Base-by-base conservation (phyloP, 2,113 vertebrate species). In the Alouatta palliata region DNA sequence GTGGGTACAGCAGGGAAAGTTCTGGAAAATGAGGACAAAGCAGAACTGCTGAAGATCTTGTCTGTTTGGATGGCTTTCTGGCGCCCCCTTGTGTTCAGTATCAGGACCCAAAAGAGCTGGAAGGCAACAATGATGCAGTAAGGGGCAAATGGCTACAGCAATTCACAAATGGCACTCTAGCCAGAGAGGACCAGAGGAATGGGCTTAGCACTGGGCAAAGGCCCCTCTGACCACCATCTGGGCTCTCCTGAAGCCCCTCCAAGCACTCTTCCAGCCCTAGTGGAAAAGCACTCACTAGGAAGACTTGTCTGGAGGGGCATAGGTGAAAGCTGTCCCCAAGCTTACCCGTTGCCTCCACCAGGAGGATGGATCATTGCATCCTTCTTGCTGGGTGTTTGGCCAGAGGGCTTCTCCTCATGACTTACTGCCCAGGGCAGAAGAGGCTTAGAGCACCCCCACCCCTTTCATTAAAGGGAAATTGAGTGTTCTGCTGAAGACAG, bases 61-160 rank as follows among this genome's bases (percentile, higher is more conserved):
- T 16, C 64, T 32, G 43, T 52, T 90, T 80, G 84, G 30, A 71
- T 87, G 81, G 75, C 89, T 64, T 12, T 87, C 90, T 94, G 54
- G 95, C 37, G 64, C 96, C 96, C 80, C 70, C 93, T 96, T 30
- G 95, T 97, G 96, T 90, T 90, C 83, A 79, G 64, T 47, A 3
- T 40, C 37, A 40, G 49, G 21, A 90, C 21, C 20, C 75, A 54
- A 84, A 61, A 43, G 45, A 58, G 4, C 37, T 0, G 4, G 66
- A 79, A 66, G 54, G 43, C 77, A 77, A 16, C 2, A 0, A 17
- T 20, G 91, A 35, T 5, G 40, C 21, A 35, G 3, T 2, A 10
- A 19, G n/a, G 9, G 25, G 21, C 45, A 56, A 30, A 52, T 2
- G 66, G 43, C 79, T 80, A 3, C 73, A 61, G 54, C 7, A 47